A percentile compares a stretch with the other conserved stretches of the same genome.
Conservation (phyloP, 2,113 vertebrate genomes). For the Vulpes lagopus region DNA sequence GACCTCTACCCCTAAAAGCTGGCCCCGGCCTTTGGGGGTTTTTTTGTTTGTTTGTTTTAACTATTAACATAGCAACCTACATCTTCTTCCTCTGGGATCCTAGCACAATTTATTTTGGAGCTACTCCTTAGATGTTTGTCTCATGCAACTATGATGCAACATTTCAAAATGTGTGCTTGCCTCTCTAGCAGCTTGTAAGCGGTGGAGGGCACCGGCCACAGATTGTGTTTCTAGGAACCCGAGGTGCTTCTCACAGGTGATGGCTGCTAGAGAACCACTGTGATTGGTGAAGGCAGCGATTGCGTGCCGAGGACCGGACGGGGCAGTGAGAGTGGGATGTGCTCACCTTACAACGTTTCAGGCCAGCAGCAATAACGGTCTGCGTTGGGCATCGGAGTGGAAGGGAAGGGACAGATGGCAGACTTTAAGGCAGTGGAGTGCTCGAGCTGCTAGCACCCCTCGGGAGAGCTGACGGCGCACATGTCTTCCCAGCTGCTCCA, state of each 20-base stretch:
- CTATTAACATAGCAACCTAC: neutral
- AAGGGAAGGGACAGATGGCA: neutral
- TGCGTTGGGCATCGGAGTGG: neutral
- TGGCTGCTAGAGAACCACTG: neutral
- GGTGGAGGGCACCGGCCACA: neutral
- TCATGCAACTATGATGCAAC: neutral
- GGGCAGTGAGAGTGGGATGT: neutral
- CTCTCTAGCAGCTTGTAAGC: neutral
- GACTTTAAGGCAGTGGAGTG: neutral
- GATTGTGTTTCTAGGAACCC: neutral
- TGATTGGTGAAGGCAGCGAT: neutral
- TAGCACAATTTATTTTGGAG: neutral
- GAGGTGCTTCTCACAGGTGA: neutral
- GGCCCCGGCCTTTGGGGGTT: too few species aligned
- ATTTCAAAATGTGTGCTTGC: neutral
- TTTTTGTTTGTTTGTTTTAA: neutral
- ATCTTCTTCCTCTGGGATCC: conserved; percentile 1
- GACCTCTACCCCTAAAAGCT: neutral
- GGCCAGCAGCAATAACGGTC: neutral
- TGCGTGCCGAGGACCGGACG: neutral
- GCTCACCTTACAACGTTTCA: neutral
- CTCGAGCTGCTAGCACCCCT: neutral
- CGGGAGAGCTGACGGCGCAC: neutral
- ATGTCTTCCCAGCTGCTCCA: neutral
- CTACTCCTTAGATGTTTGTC: neutral